These are phyloP conservation scores for Triops longicaudatus DNA, from an alignment of 1,140 invertebrate species.

Conservation along the genomic window DNA sequence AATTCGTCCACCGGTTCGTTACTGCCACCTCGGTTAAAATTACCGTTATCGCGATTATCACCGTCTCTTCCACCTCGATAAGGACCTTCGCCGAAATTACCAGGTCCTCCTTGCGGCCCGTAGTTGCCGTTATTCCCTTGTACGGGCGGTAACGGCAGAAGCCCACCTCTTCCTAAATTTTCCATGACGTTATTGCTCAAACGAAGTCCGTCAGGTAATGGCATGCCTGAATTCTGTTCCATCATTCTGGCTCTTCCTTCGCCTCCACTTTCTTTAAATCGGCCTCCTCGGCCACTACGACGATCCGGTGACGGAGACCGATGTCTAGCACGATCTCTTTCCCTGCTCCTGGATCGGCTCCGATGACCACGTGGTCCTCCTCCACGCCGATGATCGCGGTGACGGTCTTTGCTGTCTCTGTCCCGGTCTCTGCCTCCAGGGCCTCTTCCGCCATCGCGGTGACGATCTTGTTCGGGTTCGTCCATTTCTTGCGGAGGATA, in stretches of 20 bases:
- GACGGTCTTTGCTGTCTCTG: slow-evolving; percentile 38
- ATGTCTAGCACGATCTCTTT: slow-evolving; percentile 25
- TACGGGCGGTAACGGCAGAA: background rate
- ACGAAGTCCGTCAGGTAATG: background rate
- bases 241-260: slow-evolving; percentile 27
- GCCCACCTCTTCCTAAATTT: background rate
- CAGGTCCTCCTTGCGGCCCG: background rate
- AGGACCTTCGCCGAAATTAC: slow-evolving; percentile 29
- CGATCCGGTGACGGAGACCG: slow-evolving; percentile 31
- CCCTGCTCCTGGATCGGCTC: slow-evolving; percentile 30
- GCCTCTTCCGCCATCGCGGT: background rate
- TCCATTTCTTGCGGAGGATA: background rate
- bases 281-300: slow-evolving; percentile 27
- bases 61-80: slow-evolving; percentile 32
- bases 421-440: slow-evolving; percentile 25
- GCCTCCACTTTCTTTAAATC: slow-evolving; percentile 29
- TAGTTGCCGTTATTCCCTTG: background rate
- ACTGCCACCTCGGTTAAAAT: slow-evolving; percentile 27
- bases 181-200: background rate
- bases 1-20: slow-evolving; percentile 30
- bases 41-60: slow-evolving; percentile 33
- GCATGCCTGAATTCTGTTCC: slow-evolving; percentile 9
- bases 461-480: background rate
- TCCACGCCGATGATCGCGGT: slow-evolving; percentile 37
- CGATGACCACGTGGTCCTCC: slow-evolving; percentile 35